Conservation (phyloP, 2,797 vertebrate species). For the Pseudomugil gertrudae region DNA sequence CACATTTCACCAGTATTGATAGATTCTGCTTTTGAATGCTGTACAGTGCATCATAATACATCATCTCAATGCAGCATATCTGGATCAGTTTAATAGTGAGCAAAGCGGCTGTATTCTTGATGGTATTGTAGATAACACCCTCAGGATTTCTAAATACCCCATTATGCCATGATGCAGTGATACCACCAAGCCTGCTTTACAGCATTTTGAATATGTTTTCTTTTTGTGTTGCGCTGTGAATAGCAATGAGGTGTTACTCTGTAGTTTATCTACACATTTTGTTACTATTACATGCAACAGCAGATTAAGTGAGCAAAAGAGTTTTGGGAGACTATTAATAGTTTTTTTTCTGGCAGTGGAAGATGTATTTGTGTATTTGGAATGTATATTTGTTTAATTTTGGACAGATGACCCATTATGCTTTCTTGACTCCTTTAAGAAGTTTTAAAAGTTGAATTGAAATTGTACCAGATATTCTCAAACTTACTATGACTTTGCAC, state of each 20-base stretch:
- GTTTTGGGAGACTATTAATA: not conserved
- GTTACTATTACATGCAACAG: not conserved
- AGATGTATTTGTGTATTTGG: not conserved
- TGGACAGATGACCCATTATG: not conserved
- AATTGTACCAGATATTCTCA: not conserved
- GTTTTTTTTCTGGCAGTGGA: not conserved
- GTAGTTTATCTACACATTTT: not conserved
- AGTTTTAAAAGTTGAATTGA: not conserved
- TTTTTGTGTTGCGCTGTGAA: not conserved
- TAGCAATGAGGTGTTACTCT: not conserved
- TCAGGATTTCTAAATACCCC: not conserved
- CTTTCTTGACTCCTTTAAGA: not conserved
- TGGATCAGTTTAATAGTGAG: slow-evolving; percentile 6
- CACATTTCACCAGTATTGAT: not conserved
- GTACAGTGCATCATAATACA: not conserved
- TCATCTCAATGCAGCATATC: not conserved
- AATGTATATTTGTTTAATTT: not conserved
- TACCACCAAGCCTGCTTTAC: not conserved
- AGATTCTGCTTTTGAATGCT: slow-evolving; percentile 1
- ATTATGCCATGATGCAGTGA: not conserved
- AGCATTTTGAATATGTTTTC: slow-evolving; percentile 9
- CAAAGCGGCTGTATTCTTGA: not conserved
- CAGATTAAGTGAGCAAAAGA: not conserved
- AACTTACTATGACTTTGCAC: not conserved
- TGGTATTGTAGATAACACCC: not conserved